Base-by-base conservation (phyloP, 2,797 vertebrate genomes). In the Tokudaia muenninki region DNA sequence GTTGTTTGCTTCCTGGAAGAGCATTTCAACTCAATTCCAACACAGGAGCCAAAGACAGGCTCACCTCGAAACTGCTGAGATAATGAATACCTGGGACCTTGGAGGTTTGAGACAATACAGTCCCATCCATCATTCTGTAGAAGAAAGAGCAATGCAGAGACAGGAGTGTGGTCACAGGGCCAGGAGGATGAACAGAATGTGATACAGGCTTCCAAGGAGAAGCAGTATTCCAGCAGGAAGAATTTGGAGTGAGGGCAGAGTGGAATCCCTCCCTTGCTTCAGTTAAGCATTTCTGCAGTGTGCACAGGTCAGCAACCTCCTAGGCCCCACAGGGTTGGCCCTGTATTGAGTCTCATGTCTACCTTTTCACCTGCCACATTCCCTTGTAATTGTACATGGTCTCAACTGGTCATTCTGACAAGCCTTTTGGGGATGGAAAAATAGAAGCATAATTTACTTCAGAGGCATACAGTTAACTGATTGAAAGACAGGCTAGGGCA, bases 241-340 rank as follows among this genome's bases (percentile, higher is more conserved):
- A n/a, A 1, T 10, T 52, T 44, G 21, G 57, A 74, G 4, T 50
- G 83, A 81, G 24, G 55, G 41, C 19, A 11, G 3, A 72, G 41
- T n/a, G 47, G 10, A 75, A 63, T 22, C 29, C 21, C 14, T 37
- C 17, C 5, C 17, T 67, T 21, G 21, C 41, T 19, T 34, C 31
- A 12, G 37, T 14, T 47, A 50, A 63, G 63, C 65, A 57, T 0
- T 0, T 16, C 34, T 31, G 29, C 13, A 8, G 50, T 16, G 11
- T n/a, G 17, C 3, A 34, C 3, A 26, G 67, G 10, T 61, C 41
- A 61, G 7, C 50, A 75, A 19, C 12, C 3, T 3, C 14, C 41
- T 13, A 5, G 1, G 19, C 22, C 7, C 1, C 34, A 24, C n/a
- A 74, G 57, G 0, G 0, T 10, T 65, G 52, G 37, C 44, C 34